These are phyloP conservation scores for Aethes cnicana DNA, from an alignment of 2,888 invertebrate species.

Conservation along the genomic window DNA sequence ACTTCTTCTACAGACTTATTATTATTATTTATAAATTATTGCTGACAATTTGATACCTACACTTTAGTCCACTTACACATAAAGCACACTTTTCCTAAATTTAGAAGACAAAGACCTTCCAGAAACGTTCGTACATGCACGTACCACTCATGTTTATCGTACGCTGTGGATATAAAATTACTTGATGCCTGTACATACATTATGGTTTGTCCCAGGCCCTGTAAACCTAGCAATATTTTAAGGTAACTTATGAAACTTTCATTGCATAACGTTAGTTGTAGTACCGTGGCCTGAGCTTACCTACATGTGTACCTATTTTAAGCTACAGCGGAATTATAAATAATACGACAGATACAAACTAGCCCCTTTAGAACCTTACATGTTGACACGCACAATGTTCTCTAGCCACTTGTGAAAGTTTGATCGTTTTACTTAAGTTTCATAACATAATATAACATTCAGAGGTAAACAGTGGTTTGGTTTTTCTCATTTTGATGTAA, in stretches of 20 bases:
- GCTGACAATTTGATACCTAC: too few relatives aligned
- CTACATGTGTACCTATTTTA: constrained; percentile 10
- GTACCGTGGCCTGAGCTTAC: constrained; percentile 1
- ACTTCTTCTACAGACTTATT: too few relatives aligned
- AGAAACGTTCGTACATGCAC: constrained; percentile 2
- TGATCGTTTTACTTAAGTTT: too few relatives aligned
- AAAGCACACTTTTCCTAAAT: too few relatives aligned
- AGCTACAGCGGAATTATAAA: background rate
- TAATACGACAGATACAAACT: background rate
- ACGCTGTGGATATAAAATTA: constrained; percentile 16
- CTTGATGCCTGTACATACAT: background rate
- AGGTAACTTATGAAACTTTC: constrained; percentile 28
- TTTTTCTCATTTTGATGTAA: too few relatives aligned
- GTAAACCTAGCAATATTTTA: constrained; percentile 19
- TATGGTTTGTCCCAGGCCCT: constrained; percentile 17
- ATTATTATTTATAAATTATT: too few relatives aligned
- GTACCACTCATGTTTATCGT: constrained; percentile 6
- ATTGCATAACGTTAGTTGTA: constrained; percentile 19
- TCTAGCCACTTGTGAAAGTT: too few relatives aligned
- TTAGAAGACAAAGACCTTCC: background rate
- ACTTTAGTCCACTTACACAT: too few relatives aligned
- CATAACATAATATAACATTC: too few relatives aligned
- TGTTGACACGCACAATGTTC: too few relatives aligned
- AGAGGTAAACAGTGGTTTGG: too few relatives aligned
- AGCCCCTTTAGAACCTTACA: background rate